phyloP scores from a whole-genome alignment of 1,140 invertebrate genomes.

The Dryas iulia region DNA sequence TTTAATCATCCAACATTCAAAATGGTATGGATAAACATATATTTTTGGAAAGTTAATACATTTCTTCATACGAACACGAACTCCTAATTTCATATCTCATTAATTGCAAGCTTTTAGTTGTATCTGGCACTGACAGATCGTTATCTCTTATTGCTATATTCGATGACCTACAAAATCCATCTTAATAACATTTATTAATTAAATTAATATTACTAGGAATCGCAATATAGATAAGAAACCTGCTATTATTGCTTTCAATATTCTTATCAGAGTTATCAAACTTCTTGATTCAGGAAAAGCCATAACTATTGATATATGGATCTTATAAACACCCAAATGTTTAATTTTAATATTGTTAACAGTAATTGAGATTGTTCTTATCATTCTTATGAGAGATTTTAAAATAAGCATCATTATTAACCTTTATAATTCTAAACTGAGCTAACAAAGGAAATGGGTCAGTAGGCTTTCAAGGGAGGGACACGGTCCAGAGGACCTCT shows the following conservation, averaged over 20 bases:
- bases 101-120: background rate
- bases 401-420: background rate
- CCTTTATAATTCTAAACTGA: slow-evolving; percentile 12
- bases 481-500: slow-evolving; percentile 42
- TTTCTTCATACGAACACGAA: background rate
- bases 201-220: background rate
- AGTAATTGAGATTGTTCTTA: background rate
- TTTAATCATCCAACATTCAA: background rate
- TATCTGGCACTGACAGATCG: background rate
- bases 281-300: background rate
- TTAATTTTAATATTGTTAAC: no score
- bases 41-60: background rate
- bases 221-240: background rate
- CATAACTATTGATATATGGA: background rate
- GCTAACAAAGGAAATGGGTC: slow-evolving; percentile 41
- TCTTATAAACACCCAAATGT: background rate
- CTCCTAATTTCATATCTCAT: background rate
- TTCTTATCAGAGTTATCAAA: background rate
- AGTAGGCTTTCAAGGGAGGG: slow-evolving; percentile 42
- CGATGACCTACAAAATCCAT: background rate
- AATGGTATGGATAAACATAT: background rate
- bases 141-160: background rate
- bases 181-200: slow-evolving; percentile 1
- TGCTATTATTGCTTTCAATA: background rate
- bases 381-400: background rate